These are phyloP conservation scores for Malacosoma neustria DNA, from an alignment of 2,888 invertebrate genomes.

Conservation along the genomic window DNA sequence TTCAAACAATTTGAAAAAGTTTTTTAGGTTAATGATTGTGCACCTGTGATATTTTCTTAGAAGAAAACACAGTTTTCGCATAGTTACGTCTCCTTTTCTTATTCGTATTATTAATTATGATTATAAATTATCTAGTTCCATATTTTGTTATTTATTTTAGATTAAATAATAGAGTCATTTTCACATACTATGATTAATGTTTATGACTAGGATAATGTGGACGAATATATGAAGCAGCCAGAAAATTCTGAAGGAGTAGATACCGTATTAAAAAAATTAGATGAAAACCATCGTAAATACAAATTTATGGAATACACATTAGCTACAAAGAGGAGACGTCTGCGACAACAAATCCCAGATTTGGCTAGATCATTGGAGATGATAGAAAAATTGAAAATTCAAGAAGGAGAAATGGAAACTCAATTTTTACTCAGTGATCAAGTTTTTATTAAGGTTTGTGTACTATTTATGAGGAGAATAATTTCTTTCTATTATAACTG, in stretches of 20 bases:
- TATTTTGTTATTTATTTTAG: too few relatives aligned
- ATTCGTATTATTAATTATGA: too few relatives aligned
- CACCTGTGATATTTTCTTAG: constrained; percentile 1
- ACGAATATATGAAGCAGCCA: constrained; percentile 89
- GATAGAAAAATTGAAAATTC: constrained; percentile 89
- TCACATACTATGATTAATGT: too few relatives aligned
- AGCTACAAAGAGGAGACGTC: constrained; percentile 87
- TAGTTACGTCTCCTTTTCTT: too few relatives aligned
- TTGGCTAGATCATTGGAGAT: constrained; percentile 92
- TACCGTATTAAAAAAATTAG: constrained; percentile 87
- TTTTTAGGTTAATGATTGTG: not conserved
- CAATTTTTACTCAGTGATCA: constrained; percentile 95
- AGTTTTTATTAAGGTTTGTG: constrained; percentile 83
- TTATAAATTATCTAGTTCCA: too few relatives aligned
- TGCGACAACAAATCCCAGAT: constrained; percentile 96
- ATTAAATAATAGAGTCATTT: too few relatives aligned
- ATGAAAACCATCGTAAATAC: constrained; percentile 96
- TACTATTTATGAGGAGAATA: too few relatives aligned
- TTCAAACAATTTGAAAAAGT: too few relatives aligned
- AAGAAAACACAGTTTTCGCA: constrained; percentile 6
- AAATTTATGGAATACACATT: constrained; percentile 98
- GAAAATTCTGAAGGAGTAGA: constrained; percentile 90
- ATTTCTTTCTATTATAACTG: too few relatives aligned
- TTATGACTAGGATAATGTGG: constrained; percentile 99
- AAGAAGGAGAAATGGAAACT: constrained; percentile 87